phyloP scores from a whole-genome alignment of 2,113 vertebrate species.

The Apaloderma vittatum region DNA sequence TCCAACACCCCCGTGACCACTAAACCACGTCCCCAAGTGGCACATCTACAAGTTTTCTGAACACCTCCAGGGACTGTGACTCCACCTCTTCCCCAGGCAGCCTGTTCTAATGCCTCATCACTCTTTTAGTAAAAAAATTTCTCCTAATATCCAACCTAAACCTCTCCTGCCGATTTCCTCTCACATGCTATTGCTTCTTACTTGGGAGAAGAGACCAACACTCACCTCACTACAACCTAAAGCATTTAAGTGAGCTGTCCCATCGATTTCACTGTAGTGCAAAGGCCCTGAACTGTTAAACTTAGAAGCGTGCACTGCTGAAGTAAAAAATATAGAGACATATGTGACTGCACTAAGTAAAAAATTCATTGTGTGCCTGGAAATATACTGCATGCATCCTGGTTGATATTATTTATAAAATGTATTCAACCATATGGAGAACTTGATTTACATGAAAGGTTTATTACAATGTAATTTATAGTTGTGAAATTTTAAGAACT shows the following conservation, averaged over 20 bases:
- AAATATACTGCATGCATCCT: neutral
- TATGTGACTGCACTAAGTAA: neutral
- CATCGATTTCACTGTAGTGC: neutral
- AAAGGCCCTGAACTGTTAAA: neutral
- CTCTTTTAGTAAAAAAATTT: no score
- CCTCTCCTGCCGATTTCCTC: no score
- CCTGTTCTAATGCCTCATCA: no score
- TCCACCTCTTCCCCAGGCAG: no score
- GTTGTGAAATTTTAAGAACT: constrained; percentile 33
- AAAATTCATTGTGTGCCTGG: neutral
- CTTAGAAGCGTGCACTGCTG: neutral
- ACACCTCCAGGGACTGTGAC: no score
- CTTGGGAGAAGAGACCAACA: no score
- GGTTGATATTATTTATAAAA: constrained; percentile 15
- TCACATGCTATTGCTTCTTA: no score
- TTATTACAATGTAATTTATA: constrained; percentile 57
- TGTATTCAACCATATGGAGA: neutral
- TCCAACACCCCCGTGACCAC: no score
- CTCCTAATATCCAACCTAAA: no score
- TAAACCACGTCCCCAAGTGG: no score
- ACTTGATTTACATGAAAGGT: constrained; percentile 51
- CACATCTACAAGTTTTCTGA: no score
- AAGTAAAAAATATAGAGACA: neutral
- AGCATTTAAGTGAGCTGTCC: neutral
- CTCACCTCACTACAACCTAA: no score